Evolutionary conservation across 2,797 vertebrate genomes (phyloP).

Genomic region (Lacerta agilis): DNA sequence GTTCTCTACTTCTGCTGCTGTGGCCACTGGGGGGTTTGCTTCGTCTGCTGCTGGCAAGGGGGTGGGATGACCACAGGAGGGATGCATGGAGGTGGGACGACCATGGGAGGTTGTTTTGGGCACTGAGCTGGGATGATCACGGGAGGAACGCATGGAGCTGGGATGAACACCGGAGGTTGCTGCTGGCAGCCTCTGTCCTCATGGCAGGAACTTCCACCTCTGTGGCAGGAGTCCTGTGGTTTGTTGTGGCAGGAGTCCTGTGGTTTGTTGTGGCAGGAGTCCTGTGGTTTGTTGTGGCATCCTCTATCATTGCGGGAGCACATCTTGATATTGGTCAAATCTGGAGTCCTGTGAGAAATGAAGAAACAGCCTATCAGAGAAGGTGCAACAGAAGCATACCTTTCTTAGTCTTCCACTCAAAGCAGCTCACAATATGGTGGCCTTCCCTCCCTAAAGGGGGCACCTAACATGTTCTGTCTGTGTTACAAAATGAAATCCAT

Average conservation of each 20-base stretch:
- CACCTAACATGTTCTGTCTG: background rate
- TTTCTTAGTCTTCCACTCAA: background rate
- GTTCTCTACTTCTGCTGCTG: conserved; percentile 50
- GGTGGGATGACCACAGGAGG: background rate
- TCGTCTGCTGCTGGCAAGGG: conserved; percentile 67
- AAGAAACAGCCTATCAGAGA: fast-evolving
- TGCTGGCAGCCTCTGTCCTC: background rate
- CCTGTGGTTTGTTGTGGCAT: background rate
- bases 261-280: no score
- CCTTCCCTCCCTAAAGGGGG: background rate
- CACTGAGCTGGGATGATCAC: background rate
- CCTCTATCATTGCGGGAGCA: conserved; percentile 62
- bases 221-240: conserved; percentile 30
- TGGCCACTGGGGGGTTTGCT: conserved; percentile 64
- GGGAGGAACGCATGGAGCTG: background rate
- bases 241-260: background rate
- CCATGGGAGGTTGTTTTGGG: conserved; percentile 22
- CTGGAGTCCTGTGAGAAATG: background rate
- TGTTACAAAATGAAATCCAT: background rate
- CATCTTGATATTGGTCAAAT: background rate
- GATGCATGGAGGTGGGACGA: conserved; percentile 12
- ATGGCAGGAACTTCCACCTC: conserved; percentile 49
- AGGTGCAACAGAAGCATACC: fast-evolving
- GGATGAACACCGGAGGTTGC: conserved; percentile 54
- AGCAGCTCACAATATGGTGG: background rate